Percentiles rank a stretch among this genome's conserved stretches.
These are phyloP conservation scores for Isoperla grammatica DNA, from an alignment of 2,888 invertebrate genomes.

Conservation along the genomic window DNA sequence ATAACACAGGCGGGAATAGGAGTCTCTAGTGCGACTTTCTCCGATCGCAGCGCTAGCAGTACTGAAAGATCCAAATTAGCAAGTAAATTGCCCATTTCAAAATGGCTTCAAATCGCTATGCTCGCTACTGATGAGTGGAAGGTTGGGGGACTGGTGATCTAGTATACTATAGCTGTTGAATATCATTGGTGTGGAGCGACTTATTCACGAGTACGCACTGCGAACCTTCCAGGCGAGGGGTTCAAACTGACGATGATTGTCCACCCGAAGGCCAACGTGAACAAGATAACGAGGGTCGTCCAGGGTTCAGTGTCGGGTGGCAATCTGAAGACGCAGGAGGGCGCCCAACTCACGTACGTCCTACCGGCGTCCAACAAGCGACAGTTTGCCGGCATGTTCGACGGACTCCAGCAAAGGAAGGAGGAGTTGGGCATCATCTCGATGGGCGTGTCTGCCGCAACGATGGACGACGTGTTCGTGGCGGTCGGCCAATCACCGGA, in stretches of 20 bases:
- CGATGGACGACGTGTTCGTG: slow-evolving; percentile 91
- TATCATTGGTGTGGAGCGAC: no score
- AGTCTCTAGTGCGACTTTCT: no score
- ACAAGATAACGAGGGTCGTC: slow-evolving; percentile 39
- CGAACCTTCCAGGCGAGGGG: slow-evolving; percentile 59
- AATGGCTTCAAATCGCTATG: no score
- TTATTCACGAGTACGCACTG: no score
- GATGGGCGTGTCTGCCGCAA: slow-evolving; percentile 79
- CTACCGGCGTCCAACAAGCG: slow-evolving; percentile 52
- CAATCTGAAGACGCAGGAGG: slow-evolving; percentile 41
- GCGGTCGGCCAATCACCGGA: no score
- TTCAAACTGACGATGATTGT: slow-evolving; percentile 62
- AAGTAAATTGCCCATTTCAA: no score
- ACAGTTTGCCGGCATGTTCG: slow-evolving; percentile 57
- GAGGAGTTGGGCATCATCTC: slow-evolving; percentile 63
- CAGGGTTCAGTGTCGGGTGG: slow-evolving; percentile 44
- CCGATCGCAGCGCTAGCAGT: no score
- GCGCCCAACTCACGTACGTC: slow-evolving; percentile 47
- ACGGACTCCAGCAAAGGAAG: slow-evolving; percentile 54
- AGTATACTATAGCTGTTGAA: no score
- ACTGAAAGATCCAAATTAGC: no score
- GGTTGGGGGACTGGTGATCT: no score
- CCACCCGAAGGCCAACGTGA: slow-evolving; percentile 37
- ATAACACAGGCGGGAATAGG: no score
- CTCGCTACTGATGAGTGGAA: no score